Conservation (phyloP, 2,113 vertebrate genomes). For the Brachypteracias leptosomus region DNA sequence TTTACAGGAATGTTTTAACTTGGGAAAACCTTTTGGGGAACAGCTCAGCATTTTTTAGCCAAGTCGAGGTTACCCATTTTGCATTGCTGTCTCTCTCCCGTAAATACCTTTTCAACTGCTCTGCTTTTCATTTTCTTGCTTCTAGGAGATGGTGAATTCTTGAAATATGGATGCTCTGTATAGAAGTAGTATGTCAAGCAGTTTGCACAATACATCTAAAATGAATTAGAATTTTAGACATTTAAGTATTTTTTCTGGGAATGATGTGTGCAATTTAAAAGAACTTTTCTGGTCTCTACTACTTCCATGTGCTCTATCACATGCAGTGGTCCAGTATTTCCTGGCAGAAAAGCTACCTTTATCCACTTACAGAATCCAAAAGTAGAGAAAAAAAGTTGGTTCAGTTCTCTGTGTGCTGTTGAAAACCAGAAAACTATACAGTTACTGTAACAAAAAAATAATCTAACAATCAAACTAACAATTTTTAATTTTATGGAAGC, state of each 20-base stretch:
- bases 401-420: not conserved
- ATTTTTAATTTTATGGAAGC: not conserved
- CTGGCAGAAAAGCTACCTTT: not conserved
- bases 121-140: not conserved
- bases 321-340: not conserved
- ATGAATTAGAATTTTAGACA: not conserved
- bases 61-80: not conserved
- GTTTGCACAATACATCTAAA: not conserved
- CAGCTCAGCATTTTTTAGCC: not conserved
- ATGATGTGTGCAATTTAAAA: not conserved
- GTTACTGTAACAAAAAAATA: conserved; percentile 3
- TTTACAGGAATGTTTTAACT: not conserved
- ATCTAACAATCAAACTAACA: not conserved
- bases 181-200: not conserved
- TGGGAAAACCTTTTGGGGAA: not conserved
- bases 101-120: not conserved
- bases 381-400: not conserved
- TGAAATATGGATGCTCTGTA: not conserved
- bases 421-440: not conserved
- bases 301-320: not conserved
- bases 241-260: not conserved
- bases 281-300: not conserved
- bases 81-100: not conserved
- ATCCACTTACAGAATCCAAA: not conserved
- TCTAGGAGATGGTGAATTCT: not conserved